phyloP scores from a whole-genome alignment of 2,888 invertebrate species.

The Mesorhabditis belari region DNA sequence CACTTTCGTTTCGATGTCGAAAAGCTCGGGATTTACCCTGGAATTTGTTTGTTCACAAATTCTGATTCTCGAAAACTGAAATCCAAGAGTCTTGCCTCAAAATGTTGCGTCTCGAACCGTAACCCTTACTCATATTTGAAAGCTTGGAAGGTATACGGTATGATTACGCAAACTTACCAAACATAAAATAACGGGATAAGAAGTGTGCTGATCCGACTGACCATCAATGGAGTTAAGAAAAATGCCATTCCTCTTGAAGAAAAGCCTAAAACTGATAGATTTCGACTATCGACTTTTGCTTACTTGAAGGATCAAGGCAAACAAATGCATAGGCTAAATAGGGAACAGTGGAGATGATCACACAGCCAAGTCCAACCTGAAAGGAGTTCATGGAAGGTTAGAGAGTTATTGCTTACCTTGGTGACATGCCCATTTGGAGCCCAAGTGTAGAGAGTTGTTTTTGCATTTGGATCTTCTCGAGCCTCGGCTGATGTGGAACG shows the following conservation, averaged over 20 bases:
- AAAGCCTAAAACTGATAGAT: too few relatives aligned
- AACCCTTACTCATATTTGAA: not conserved
- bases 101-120: too few relatives aligned
- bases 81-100: too few relatives aligned
- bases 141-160: not conserved
- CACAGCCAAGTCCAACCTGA: conserved; percentile 32
- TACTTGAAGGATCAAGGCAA: conserved; percentile 32
- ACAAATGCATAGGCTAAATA: conserved; percentile 34
- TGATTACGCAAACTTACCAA: conserved; percentile 10
- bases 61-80: too few relatives aligned
- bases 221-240: conserved; percentile 21
- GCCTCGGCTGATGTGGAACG: conserved; percentile 22
- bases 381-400: not conserved
- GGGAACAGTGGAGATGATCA: conserved; percentile 31
- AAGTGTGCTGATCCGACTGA: conserved; percentile 23
- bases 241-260: conserved; percentile 18
- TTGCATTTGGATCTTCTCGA: conserved; percentile 13
- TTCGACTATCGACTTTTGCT: too few relatives aligned
- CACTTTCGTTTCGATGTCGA: conserved; percentile 27
- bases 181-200: conserved; percentile 37
- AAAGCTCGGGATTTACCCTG: conserved; percentile 34
- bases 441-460: conserved; percentile 21
- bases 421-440: conserved; percentile 29
- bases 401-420: conserved; percentile 12
- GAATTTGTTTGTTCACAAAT: not conserved